phyloP scores from a whole-genome alignment of 2,797 vertebrate species.

The Gephyroberyx darwinii region DNA sequence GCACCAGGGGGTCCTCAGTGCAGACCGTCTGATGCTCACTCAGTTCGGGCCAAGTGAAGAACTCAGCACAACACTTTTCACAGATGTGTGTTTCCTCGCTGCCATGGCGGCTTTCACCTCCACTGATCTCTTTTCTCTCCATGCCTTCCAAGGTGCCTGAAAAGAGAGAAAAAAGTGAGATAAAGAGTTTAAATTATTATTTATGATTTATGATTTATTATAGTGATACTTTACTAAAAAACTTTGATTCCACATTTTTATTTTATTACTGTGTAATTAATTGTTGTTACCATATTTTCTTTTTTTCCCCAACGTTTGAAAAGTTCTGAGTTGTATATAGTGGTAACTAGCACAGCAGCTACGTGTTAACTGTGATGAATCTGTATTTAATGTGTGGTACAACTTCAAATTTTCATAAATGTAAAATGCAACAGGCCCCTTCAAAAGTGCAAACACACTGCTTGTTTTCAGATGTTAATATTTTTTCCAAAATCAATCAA shows the following conservation, averaged over 20 bases:
- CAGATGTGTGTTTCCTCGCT: slow-evolving; percentile 90
- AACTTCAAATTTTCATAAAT: neutral
- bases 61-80: slow-evolving; percentile 92
- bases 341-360: neutral
- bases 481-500: slow-evolving; percentile 86
- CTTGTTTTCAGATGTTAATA: slow-evolving; percentile 86
- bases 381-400: neutral
- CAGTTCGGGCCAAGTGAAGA: slow-evolving; percentile 92
- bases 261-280: slow-evolving; percentile 23
- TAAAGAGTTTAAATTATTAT: slow-evolving; percentile 26
- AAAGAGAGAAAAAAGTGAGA: slow-evolving; percentile 64
- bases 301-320: neutral
- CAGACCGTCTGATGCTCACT: slow-evolving; percentile 88
- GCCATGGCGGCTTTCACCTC: slow-evolving; percentile 81
- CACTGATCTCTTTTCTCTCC: slow-evolving; percentile 78
- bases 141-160: slow-evolving; percentile 81
- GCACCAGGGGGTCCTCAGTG: slow-evolving; percentile 86
- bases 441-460: slow-evolving; percentile 60
- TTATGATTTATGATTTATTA: slow-evolving; percentile 1
- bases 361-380: neutral
- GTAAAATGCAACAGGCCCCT: neutral
- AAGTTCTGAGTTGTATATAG: neutral
- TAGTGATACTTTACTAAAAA: slow-evolving; percentile 7
- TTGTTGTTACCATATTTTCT: neutral
- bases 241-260: too few species aligned